phyloP scores from a whole-genome alignment of 2,113 vertebrate genomes.

The Megaleporinus macrocephalus region DNA sequence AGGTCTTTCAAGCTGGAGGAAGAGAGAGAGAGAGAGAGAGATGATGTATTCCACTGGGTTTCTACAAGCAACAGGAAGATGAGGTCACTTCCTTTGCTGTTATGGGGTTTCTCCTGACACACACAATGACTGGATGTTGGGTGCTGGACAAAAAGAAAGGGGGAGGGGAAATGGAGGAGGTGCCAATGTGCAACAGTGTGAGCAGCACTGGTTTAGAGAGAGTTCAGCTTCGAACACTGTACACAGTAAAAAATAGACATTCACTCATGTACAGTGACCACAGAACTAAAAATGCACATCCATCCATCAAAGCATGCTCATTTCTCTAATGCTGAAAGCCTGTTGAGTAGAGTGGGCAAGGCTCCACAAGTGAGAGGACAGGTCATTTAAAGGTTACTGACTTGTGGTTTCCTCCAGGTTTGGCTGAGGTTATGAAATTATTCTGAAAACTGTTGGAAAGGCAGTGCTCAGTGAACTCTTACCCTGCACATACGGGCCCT shows the following conservation, averaged over 20 bases:
- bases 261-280: constrained; percentile 38
- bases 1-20: neutral
- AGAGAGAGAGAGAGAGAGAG: constrained; percentile 16
- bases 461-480: constrained; percentile 50
- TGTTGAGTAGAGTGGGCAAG: neutral
- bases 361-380: constrained; percentile 11
- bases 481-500: constrained; percentile 97
- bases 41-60: constrained; percentile 34
- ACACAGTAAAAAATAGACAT: constrained; percentile 19
- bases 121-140: constrained; percentile 78
- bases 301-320: neutral
- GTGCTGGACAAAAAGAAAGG: constrained; percentile 46
- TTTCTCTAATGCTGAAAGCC: neutral
- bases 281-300: constrained; percentile 51
- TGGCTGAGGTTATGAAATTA: neutral
- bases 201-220: constrained; percentile 49
- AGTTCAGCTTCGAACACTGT: constrained; percentile 40
- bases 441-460: neutral
- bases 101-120: constrained; percentile 68
- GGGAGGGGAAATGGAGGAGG: neutral
- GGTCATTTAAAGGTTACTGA: neutral
- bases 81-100: constrained; percentile 79
- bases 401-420: neutral
- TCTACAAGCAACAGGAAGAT: constrained; percentile 66
- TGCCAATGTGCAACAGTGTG: neutral